Evolutionary conservation across 2,888 invertebrate species (phyloP).

Genomic region (Aleiodes leptofemur): DNA sequence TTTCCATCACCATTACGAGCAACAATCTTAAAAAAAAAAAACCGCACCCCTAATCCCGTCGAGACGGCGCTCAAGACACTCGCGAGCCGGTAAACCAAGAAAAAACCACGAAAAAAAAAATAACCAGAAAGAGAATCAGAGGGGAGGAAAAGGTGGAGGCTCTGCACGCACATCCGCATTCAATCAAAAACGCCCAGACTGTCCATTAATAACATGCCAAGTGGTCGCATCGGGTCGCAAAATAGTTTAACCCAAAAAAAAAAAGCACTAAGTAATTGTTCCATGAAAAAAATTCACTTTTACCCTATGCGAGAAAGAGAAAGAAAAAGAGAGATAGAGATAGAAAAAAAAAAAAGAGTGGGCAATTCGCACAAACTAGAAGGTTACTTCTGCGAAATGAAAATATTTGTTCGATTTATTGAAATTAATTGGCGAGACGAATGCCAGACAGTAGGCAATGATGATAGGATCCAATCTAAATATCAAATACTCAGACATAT

Average conservation of each 20-base stretch:
- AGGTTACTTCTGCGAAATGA: slow-evolving; percentile 66
- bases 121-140: too few species aligned
- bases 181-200: slow-evolving; percentile 61
- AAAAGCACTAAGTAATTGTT: not conserved
- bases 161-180: slow-evolving; percentile 72
- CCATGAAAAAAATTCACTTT: slow-evolving; percentile 1
- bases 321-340: slow-evolving; percentile 47
- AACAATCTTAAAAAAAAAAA: too few species aligned
- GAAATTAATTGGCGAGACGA: slow-evolving; percentile 72
- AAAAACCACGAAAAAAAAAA: too few species aligned
- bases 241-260: slow-evolving; percentile 4
- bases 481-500: slow-evolving; percentile 68
- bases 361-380: slow-evolving; percentile 41
- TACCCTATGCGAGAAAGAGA: not conserved
- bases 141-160: slow-evolving; percentile 47
- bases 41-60: too few species aligned
- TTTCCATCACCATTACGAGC: too few species aligned
- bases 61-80: too few species aligned
- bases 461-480: slow-evolving; percentile 73
- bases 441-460: slow-evolving; percentile 72
- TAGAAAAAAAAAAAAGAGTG: slow-evolving; percentile 48
- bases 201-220: slow-evolving; percentile 35
- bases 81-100: too few species aligned
- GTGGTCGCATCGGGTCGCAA: slow-evolving; percentile 30
- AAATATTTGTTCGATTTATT: slow-evolving; percentile 64